Conservation (phyloP, 2,888 invertebrate species). For the Acanthosepion esculentum region DNA sequence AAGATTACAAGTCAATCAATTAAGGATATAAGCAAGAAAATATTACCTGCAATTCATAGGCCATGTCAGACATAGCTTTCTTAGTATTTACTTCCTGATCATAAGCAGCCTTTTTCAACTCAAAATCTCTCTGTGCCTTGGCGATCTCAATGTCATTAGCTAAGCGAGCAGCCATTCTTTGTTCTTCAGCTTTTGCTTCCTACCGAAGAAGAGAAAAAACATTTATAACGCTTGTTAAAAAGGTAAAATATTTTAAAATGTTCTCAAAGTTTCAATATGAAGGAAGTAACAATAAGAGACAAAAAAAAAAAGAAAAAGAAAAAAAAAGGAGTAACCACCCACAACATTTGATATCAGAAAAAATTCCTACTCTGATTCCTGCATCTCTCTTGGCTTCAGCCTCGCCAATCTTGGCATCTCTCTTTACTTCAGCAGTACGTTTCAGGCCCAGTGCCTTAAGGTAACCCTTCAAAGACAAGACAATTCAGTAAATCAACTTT, state of each 20-base stretch:
- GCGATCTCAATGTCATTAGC: slow-evolving; percentile 97
- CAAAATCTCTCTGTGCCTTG: slow-evolving; percentile 96
- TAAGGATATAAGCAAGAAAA: too few species aligned
- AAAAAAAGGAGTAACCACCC: too few species aligned
- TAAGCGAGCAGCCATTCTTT: slow-evolving; percentile 94
- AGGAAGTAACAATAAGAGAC: too few species aligned
- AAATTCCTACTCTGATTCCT: slow-evolving; percentile 81
- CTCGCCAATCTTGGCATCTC: slow-evolving; percentile 97
- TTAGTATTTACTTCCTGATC: slow-evolving; percentile 97
- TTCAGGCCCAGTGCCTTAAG: slow-evolving; percentile 86
- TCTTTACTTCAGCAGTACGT: slow-evolving; percentile 74
- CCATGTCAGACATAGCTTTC: slow-evolving; percentile 78
- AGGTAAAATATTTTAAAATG: neutral
- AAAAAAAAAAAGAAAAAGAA: too few species aligned
- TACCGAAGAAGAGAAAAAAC: slow-evolving; percentile 52
- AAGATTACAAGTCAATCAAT: too few species aligned
- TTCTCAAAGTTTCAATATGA: too few species aligned
- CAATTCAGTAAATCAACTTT: neutral
- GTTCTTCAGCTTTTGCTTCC: slow-evolving; percentile 96
- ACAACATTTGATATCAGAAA: neutral
- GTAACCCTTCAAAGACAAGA: slow-evolving; percentile 82
- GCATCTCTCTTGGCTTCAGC: slow-evolving; percentile 93
- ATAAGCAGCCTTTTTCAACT: slow-evolving; percentile 96
- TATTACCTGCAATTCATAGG: slow-evolving; percentile 74
- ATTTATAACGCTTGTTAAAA: neutral